Conservation (phyloP, 2,113 vertebrate species). For the Cyphomyrus discorhynchus region DNA sequence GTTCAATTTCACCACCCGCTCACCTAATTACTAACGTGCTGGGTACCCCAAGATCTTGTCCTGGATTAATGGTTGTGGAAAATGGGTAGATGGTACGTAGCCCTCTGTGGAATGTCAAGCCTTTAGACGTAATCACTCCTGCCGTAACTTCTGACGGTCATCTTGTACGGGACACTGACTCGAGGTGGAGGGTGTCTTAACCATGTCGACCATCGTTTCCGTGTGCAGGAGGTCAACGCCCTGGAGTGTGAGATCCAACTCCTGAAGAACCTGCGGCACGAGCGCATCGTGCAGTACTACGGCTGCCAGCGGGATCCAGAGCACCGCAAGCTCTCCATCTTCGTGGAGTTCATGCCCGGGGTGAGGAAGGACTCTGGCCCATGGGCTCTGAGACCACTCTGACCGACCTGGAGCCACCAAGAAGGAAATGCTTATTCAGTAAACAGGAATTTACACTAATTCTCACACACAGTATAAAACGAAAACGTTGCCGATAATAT, state of each 20-base stretch:
- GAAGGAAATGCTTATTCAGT: not conserved
- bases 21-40: not conserved
- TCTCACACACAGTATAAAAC: not conserved
- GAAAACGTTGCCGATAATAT: not conserved
- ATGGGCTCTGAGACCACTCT: not conserved
- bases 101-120: not conserved
- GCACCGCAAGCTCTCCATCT: conserved; percentile 78
- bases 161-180: not conserved
- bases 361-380: conserved; percentile 46
- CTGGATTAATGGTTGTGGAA: not conserved
- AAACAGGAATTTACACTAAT: not conserved
- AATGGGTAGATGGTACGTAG: not conserved
- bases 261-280: conserved; percentile 78
- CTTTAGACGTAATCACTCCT: not conserved
- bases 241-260: conserved; percentile 90
- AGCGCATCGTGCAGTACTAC: conserved; percentile 85
- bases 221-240: conserved; percentile 77
- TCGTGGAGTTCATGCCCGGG: conserved; percentile 89
- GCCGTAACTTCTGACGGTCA: not conserved
- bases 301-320: conserved; percentile 76
- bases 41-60: not conserved
- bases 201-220: not conserved
- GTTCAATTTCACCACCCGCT: not conserved
- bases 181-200: not conserved
- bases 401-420: not conserved